Evolutionary conservation across 1,140 invertebrate genomes (phyloP).

Genomic region (Drosophila truncata): DNA sequence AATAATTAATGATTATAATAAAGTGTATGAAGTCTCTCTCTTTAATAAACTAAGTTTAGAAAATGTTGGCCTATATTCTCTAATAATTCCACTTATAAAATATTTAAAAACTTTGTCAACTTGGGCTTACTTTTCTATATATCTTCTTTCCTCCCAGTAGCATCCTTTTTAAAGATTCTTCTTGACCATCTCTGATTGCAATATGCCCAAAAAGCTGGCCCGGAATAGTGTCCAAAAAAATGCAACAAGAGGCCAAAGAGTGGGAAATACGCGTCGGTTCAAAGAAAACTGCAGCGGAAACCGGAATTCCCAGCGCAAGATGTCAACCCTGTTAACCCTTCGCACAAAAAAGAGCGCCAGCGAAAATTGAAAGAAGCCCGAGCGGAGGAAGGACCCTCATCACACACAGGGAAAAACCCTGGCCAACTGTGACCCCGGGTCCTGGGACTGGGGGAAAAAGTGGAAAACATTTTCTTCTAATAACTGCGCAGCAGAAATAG

Average conservation of each 20-base stretch:
- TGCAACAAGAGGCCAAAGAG: constrained; percentile 41
- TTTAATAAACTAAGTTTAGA: background rate
- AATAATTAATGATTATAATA: too few species aligned
- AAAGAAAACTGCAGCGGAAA: constrained; percentile 81
- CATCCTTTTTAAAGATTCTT: constrained; percentile 11
- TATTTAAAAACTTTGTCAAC: too few species aligned
- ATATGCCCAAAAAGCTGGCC: constrained; percentile 33
- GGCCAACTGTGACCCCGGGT: constrained; percentile 71
- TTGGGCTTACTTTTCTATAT: background rate
- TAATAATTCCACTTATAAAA: background rate
- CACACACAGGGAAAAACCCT: constrained; percentile 56
- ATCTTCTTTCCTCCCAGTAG: background rate
- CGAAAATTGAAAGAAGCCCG: constrained; percentile 45
- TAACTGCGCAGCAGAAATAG: constrained; percentile 69
- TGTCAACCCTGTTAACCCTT: constrained; percentile 66
- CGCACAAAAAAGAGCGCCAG: constrained; percentile 38
- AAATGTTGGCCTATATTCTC: background rate
- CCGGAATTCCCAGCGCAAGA: constrained; percentile 80
- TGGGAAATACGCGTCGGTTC: constrained; percentile 47
- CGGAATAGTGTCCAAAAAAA: constrained; percentile 34
- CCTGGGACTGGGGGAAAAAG: constrained; percentile 33
- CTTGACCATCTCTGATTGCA: constrained; percentile 11
- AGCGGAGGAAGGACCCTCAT: constrained; percentile 70
- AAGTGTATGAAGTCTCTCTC: background rate
- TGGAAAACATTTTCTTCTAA: constrained; percentile 75